These are phyloP conservation scores for Erebia aethiops DNA, from an alignment of 2,888 invertebrate species.

Conservation along the genomic window DNA sequence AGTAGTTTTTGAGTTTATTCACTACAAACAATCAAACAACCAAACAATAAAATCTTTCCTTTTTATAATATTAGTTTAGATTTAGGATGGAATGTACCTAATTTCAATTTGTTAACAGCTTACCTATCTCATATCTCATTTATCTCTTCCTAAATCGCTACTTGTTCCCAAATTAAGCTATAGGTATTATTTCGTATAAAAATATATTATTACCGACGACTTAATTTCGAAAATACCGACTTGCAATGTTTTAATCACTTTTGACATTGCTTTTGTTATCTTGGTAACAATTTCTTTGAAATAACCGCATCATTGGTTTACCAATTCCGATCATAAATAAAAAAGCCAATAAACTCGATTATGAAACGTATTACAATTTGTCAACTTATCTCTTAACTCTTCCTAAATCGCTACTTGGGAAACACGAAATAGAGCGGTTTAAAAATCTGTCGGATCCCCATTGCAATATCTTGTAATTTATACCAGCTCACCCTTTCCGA, in stretches of 20 bases:
- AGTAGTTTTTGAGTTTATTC: too few relatives aligned
- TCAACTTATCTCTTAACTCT: conserved; percentile 46
- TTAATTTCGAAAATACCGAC: not conserved
- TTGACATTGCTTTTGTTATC: not conserved
- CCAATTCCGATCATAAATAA: not conserved
- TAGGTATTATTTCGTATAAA: too few relatives aligned
- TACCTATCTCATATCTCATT: too few relatives aligned
- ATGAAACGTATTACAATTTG: not conserved
- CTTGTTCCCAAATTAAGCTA: too few relatives aligned
- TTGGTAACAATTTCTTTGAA: not conserved
- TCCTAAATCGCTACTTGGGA: conserved; percentile 46
- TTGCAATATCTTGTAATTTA: conserved; percentile 67
- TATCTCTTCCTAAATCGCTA: too few relatives aligned
- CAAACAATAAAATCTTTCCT: too few relatives aligned
- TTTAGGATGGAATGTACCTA: too few relatives aligned
- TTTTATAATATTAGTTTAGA: too few relatives aligned
- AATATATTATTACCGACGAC: too few relatives aligned
- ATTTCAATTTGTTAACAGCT: too few relatives aligned
- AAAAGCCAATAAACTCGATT: conserved; percentile 8
- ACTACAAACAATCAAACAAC: too few relatives aligned
- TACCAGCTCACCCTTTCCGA: conserved; percentile 73
- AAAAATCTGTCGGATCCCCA: conserved; percentile 48
- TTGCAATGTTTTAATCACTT: not conserved
- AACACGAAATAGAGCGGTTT: conserved; percentile 44
- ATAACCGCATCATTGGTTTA: conserved; percentile 1